Conservation (phyloP, 2,113 vertebrate species). For the Cnemophilus loriae region DNA sequence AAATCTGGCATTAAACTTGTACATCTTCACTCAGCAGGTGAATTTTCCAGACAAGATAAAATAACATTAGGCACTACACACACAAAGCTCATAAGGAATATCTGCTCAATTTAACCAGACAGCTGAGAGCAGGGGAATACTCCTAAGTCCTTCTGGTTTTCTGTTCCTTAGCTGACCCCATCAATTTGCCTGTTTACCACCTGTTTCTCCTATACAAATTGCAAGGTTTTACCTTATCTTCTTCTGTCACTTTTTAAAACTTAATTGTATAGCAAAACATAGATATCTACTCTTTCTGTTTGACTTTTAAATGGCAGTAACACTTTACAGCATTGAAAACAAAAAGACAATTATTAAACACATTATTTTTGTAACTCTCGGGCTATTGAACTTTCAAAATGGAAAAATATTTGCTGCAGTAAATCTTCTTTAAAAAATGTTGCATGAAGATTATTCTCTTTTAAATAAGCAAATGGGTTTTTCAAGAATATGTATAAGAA, state of each 20-base stretch:
- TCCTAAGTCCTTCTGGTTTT: background rate
- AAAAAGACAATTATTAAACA: background rate
- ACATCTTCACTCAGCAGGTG: background rate
- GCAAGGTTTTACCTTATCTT: background rate
- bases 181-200: background rate
- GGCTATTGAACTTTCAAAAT: background rate
- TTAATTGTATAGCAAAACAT: fast-evolving
- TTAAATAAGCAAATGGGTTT: background rate
- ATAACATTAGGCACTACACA: background rate
- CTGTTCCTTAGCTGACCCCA: background rate
- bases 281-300: background rate
- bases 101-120: background rate
- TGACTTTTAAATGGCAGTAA: background rate
- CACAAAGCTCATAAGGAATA: background rate
- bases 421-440: background rate
- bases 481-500: background rate
- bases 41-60: background rate
- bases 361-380: background rate
- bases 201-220: background rate
- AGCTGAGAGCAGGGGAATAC: background rate
- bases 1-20: background rate
- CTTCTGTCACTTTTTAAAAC: background rate
- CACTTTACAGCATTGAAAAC: background rate
- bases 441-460: background rate
- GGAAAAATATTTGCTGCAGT: background rate